Percentiles rank a stretch among this genome's conserved stretches.
Conservation (phyloP, 1,140 invertebrate species). For the Ostrea edulis region DNA sequence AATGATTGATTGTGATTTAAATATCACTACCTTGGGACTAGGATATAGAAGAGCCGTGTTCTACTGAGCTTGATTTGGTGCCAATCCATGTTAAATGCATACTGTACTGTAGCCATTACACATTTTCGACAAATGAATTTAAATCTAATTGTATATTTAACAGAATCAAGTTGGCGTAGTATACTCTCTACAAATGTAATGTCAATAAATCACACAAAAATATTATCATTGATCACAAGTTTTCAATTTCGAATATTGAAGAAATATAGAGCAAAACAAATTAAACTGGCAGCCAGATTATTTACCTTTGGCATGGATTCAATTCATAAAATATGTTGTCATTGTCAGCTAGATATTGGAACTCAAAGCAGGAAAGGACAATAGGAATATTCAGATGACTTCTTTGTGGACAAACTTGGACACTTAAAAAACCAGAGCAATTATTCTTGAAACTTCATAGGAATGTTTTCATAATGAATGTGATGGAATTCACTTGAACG, state of each 20-base stretch:
- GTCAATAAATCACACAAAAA: constrained; percentile 4
- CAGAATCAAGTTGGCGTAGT: constrained; percentile 9
- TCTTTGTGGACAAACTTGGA: neutral
- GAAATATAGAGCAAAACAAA: neutral
- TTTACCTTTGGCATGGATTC: constrained; percentile 28
- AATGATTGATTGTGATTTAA: constrained; percentile 25
- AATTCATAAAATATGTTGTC: constrained; percentile 11
- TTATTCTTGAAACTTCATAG: neutral
- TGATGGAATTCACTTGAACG: constrained; percentile 2
- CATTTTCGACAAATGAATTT: constrained; percentile 19
- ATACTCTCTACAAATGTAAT: neutral
- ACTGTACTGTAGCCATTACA: neutral
- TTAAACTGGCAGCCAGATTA: neutral
- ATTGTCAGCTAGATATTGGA: constrained; percentile 26
- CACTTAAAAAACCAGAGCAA: neutral
- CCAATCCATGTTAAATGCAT: constrained; percentile 23
- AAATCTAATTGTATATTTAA: constrained; percentile 17
- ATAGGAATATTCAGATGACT: neutral
- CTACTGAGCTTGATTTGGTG: neutral
- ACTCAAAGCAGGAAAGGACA: neutral
- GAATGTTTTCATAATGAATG: neutral
- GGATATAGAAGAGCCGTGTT: constrained; percentile 6
- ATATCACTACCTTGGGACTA: constrained; percentile 7
- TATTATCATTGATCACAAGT: neutral
- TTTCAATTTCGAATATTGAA: neutral